These are phyloP conservation scores for Brenthis hecate DNA, from an alignment of 2,888 invertebrate species.

Conservation along the genomic window DNA sequence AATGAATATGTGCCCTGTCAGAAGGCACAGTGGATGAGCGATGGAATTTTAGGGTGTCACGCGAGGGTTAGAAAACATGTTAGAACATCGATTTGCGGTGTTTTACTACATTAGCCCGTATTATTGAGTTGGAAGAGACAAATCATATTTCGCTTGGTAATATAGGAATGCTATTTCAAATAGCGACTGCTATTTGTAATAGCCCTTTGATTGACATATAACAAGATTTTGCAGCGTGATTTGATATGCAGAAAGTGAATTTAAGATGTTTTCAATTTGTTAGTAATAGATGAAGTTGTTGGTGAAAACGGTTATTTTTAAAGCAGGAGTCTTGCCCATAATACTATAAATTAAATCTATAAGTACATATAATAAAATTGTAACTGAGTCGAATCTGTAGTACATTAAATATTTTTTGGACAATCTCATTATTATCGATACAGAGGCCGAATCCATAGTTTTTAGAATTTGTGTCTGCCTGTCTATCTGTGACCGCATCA, in stretches of 20 bases:
- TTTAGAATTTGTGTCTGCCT: too few species aligned
- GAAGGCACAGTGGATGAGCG: slow-evolving; percentile 49
- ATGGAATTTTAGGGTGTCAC: slow-evolving; percentile 49
- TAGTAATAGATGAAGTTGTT: too few species aligned
- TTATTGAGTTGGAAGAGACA: slow-evolving; percentile 43
- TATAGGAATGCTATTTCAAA: slow-evolving; percentile 28
- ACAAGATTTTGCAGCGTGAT: slow-evolving; percentile 13
- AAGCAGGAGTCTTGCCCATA: too few species aligned
- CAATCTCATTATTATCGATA: too few species aligned
- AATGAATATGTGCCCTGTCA: slow-evolving; percentile 17
- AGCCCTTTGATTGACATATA: slow-evolving; percentile 23
- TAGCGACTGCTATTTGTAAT: slow-evolving; percentile 29
- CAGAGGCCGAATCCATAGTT: too few species aligned
- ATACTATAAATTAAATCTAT: too few species aligned
- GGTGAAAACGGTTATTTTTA: too few species aligned
- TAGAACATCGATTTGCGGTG: slow-evolving; percentile 45
- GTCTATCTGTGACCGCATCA: too few species aligned
- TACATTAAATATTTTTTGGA: too few species aligned
- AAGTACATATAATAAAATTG: too few species aligned
- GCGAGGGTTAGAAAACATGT: slow-evolving; percentile 47
- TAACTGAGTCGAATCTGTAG: too few species aligned
- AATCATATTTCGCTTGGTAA: slow-evolving; percentile 40
- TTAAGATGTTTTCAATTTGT: too few species aligned
- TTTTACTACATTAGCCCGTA: slow-evolving; percentile 45
- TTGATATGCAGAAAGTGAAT: slow-evolving; percentile 1